Conservation (phyloP, 1,140 invertebrate genomes). For the Drosophila carrolli region DNA sequence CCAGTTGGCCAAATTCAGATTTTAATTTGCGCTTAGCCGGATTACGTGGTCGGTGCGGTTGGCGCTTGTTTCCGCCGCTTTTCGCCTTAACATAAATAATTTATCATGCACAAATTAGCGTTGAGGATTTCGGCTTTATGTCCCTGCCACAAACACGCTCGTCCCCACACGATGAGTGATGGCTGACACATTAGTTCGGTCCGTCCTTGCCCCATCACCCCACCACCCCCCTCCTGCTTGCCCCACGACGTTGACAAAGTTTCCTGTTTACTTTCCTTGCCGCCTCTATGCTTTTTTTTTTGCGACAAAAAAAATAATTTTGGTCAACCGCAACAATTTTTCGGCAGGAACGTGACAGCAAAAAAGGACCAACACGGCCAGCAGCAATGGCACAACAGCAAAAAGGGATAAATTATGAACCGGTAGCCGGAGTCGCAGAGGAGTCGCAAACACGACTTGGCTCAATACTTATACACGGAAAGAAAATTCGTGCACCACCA, state of each 20-base stretch:
- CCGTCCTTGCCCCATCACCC: conserved; percentile 11
- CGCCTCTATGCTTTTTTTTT: conserved; percentile 9
- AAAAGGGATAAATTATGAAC: conserved; percentile 58
- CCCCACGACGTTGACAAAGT: conserved; percentile 58
- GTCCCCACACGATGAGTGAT: conserved; percentile 56
- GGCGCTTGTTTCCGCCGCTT: conserved; percentile 36
- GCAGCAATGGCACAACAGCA: neutral
- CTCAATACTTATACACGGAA: conserved; percentile 5
- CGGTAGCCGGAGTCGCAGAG: conserved; percentile 19
- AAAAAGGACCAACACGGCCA: conserved; percentile 13
- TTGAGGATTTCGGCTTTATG: conserved; percentile 65
- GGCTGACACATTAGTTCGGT: conserved; percentile 56
- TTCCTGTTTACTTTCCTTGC: conserved; percentile 41
- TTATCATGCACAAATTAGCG: conserved; percentile 83
- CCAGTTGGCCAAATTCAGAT: conserved; percentile 43
- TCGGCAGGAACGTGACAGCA: conserved; percentile 51
- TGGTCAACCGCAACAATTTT: conserved; percentile 77
- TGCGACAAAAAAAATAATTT: conserved; percentile 52
- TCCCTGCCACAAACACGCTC: conserved; percentile 34
- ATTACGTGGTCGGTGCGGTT: conserved; percentile 37
- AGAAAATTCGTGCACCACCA: neutral
- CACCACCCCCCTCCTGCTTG: neutral
- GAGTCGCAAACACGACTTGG: conserved; percentile 15
- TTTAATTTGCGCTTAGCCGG: conserved; percentile 60
- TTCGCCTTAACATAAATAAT: conserved; percentile 81